A percentile compares a stretch with the other conserved stretches of the same genome.
phyloP scores from a whole-genome alignment of 2,113 vertebrate genomes.

The Pardalotus punctatus region DNA sequence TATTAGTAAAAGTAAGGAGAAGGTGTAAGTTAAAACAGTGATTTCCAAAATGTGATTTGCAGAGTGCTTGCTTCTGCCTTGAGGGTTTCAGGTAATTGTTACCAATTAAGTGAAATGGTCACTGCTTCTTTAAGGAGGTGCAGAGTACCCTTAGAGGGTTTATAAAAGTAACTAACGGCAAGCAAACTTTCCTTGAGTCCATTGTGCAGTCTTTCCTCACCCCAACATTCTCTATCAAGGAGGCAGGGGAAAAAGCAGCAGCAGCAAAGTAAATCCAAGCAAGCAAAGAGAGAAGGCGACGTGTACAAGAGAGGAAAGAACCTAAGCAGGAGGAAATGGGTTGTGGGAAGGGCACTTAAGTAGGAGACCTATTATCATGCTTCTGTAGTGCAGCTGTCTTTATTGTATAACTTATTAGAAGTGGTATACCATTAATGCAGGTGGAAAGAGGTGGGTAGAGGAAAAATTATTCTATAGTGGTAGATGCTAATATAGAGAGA shows the following conservation, averaged over 20 bases:
- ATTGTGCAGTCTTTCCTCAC: not conserved
- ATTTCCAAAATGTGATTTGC: not conserved
- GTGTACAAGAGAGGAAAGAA: not conserved
- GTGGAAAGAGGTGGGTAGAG: not conserved
- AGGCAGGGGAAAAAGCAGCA: not conserved
- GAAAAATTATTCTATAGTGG: not conserved
- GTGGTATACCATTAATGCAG: not conserved
- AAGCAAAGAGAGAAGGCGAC: not conserved
- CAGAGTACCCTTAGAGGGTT: not conserved
- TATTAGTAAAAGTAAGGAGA: not conserved
- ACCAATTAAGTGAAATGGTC: not conserved
- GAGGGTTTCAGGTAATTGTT: not conserved
- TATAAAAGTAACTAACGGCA: not conserved
- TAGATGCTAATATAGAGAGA: not conserved
- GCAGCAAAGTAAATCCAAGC: not conserved
- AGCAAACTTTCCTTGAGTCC: not conserved
- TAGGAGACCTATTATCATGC: not conserved
- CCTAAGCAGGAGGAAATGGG: not conserved
- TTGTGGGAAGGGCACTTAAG: not conserved
- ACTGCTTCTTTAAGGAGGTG: not conserved
- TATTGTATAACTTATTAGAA: not conserved
- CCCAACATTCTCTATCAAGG: too few species aligned
- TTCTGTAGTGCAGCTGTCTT: not conserved
- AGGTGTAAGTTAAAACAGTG: not conserved
- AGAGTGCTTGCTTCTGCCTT: not conserved